Evolutionary conservation across 2,888 invertebrate genomes (phyloP).

Genomic region (Drosophila kanekoi): DNA sequence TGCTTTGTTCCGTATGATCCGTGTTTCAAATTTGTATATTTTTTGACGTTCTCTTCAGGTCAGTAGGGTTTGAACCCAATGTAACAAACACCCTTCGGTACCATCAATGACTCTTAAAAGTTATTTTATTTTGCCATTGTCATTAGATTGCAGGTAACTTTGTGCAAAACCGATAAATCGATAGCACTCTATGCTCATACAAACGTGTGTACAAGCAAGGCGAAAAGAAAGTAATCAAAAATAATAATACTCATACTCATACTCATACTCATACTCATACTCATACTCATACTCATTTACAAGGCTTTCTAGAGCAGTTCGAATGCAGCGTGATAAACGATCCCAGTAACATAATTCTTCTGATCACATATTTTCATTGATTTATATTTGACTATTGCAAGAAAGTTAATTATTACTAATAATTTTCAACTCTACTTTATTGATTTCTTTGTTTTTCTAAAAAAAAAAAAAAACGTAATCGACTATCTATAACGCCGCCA

Average conservation of each 20-base stretch:
- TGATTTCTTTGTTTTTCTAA: conserved; percentile 64
- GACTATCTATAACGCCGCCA: conserved; percentile 52
- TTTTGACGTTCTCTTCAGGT: conserved; percentile 31
- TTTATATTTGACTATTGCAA: conserved; percentile 46
- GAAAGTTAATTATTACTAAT: conserved; percentile 56
- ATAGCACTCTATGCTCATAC: not conserved
- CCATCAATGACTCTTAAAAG: conserved; percentile 5
- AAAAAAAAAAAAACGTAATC: conserved; percentile 43
- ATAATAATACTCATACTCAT: no score
- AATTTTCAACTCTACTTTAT: conserved; percentile 72
- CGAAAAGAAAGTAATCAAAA: no score
- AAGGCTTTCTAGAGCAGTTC: conserved; percentile 26
- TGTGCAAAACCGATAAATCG: not conserved
- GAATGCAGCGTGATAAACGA: conserved; percentile 5
- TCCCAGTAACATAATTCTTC: conserved; percentile 30
- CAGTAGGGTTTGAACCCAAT: conserved; percentile 30
- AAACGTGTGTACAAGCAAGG: not conserved
- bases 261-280: no score
- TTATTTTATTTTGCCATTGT: not conserved
- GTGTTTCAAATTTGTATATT: conserved; percentile 1
- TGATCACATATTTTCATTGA: conserved; percentile 43
- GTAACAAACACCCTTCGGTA: conserved; percentile 5
- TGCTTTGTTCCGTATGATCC: conserved; percentile 18
- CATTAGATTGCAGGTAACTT: conserved; percentile 1
- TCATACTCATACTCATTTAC: no score